Base-by-base conservation (phyloP, 2,797 vertebrate species). In the Cyprinella venusta region DNA sequence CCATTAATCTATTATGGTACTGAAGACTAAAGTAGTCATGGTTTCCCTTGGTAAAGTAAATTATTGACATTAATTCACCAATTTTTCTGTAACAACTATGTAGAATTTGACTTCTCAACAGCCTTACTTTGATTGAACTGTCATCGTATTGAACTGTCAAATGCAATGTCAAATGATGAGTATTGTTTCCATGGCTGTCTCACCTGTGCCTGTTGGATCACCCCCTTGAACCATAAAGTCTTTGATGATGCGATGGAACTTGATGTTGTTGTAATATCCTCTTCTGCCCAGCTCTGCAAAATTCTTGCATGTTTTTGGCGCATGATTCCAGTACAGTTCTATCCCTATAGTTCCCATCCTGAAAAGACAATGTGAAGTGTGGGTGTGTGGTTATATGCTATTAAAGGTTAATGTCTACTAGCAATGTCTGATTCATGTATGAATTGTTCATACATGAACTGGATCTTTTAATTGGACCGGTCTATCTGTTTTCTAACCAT, bases 141-240 rank as follows among this genome's bases (percentile, higher is more conserved):
- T 38, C 2, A 75, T 59, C 7, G 24, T 8, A 36, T 5, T 7
- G 50, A 52, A 36, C 0, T 54, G 48, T 21, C 10, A 54, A 74
- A 71, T 50, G 1, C 24, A 56, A 38, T n/a, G 59, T 48, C 45
- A 8, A 59, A 24, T 76, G 21, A 59, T 1, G 21, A 56, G 21
- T 38, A 40, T 12, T 63, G 5, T 3, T 61, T 42, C 26, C 18
- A 26, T 16, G 9, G 21, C 56, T 26, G 13, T 64, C 87, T 84
- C 86, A 97, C 97, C 97, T 91, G 97, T 98, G 33, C 94, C 96
- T 2, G 96, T 98, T 0, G 96, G 97, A 88, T 98, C 97, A 54
- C 97, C 97, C 2, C 96, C 96, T 75, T 98, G 97, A 80, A 99
- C 96, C 97, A 99, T 98, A 92, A 99, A 99, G 82, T 98, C 96